Base-by-base conservation (phyloP, 2,113 vertebrate genomes). In the Monopterus albus region DNA sequence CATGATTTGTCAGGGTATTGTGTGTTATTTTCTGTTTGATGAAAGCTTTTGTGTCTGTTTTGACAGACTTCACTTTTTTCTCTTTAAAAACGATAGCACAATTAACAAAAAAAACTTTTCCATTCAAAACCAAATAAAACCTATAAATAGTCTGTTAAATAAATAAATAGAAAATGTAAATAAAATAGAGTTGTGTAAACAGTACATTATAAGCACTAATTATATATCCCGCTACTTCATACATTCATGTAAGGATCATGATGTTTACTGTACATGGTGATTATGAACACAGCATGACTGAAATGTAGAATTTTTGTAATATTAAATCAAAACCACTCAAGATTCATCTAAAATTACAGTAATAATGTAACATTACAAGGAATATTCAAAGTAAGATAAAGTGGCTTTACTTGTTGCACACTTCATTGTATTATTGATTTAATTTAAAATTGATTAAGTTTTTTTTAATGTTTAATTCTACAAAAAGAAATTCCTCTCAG, bases 91-190 rank as follows among this genome's bases (percentile, higher is more conserved):
- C n/a, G n/a, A n/a, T 36, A 33, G 35, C 35, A 57, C 28, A 21
- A 50, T 36, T 10, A 9, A 15, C 15, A 64, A 68, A 55, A 33
- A 40, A 29, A 55, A 15, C 2, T 28, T 70, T 51, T 23, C n/a
- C 4, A 2, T 47, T 20, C 3, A 49, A 70, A 60, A 60, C 29
- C 12, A 51, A 78, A 52, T 31, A 62, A 46, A 36, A n/a, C 17
- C 68, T 1, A 40, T 49, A 62, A 59, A 74, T 62, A 20, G 9
- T 57, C n/a, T 57, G 45, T 61, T 75, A 63, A 52, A 18, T 28
- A 43, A 67, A 75, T 70, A 73, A 77, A 76, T 68, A 78, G 13
- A 55, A 75, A 76, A 17, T 38, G n/a, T 63, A 26, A 55, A 72
- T 33, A 72, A 43, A 11, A 45, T 21, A 50, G 31, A 70, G 0